phyloP scores from a whole-genome alignment of 2,797 vertebrate genomes.

The Mormyrus proboscirostris region DNA sequence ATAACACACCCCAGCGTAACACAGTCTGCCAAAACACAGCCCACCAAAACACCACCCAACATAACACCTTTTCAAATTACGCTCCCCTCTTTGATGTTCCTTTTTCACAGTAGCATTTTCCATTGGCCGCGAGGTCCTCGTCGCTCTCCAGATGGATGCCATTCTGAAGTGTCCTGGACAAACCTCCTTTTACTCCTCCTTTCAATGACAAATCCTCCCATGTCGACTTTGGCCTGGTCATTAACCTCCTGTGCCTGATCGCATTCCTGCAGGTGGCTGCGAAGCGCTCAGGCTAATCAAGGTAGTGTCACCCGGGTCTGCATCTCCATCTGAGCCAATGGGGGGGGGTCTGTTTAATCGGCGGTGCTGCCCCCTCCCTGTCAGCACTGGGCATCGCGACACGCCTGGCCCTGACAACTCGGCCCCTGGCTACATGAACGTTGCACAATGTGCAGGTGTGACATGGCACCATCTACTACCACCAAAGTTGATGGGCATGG shows the following conservation, averaged over 20 bases:
- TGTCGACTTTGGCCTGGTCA: slow-evolving; percentile 21
- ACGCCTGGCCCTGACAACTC: slow-evolving; percentile 43
- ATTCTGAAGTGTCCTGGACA: background rate
- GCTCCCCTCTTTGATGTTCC: background rate
- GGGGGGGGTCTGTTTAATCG: slow-evolving; percentile 51
- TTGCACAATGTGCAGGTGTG: slow-evolving; percentile 47
- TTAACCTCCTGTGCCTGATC: slow-evolving; percentile 44
- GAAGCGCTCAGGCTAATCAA: slow-evolving; percentile 47
- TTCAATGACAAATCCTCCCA: background rate
- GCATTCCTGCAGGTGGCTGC: slow-evolving; percentile 43
- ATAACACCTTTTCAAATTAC: background rate
- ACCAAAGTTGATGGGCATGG: slow-evolving; percentile 55
- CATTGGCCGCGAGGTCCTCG: background rate
- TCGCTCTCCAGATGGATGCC: background rate
- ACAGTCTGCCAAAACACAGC: background rate
- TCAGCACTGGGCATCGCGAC: background rate
- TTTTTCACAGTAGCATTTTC: background rate
- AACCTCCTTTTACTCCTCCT: background rate
- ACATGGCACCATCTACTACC: slow-evolving; percentile 69
- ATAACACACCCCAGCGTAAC: background rate
- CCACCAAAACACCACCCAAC: background rate
- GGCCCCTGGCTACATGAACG: slow-evolving; percentile 53
- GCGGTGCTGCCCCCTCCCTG: slow-evolving; percentile 19
- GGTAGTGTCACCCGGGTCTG: slow-evolving; percentile 38
- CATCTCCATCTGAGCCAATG: slow-evolving; percentile 50